A percentile compares a stretch with the other conserved stretches of the same genome.
Conservation (phyloP, 2,888 invertebrate species). For the Eupeodes latifasciatus region DNA sequence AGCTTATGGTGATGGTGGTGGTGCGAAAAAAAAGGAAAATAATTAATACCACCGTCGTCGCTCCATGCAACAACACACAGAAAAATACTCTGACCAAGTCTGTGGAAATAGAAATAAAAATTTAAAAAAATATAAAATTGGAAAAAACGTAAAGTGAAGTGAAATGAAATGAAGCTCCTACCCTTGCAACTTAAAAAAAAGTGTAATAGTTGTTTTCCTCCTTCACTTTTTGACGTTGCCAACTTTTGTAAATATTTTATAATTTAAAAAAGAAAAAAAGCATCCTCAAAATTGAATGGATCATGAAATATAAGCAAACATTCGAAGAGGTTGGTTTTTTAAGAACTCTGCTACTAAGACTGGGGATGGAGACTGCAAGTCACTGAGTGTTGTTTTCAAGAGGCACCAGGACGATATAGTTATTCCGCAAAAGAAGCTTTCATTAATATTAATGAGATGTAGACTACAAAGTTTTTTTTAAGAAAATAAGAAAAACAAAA, state of each 20-base stretch:
- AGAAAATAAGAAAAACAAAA: neutral
- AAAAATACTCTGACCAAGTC: slow-evolving; percentile 11
- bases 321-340: neutral
- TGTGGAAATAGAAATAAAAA: neutral
- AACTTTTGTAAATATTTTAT: slow-evolving; percentile 12
- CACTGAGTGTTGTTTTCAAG: neutral
- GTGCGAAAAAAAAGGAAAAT: neutral
- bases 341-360: no score
- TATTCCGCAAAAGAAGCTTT: slow-evolving; percentile 5
- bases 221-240: slow-evolving; percentile 4
- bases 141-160: neutral
- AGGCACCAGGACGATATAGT: neutral
- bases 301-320: slow-evolving; percentile 3
- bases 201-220: neutral
- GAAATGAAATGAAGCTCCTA: no score
- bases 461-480: neutral
- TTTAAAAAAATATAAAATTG: neutral
- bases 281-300: slow-evolving; percentile 10
- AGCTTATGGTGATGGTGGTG: slow-evolving; percentile 1
- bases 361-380: neutral
- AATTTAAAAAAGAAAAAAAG: slow-evolving; percentile 4
- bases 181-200: no score
- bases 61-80: neutral
- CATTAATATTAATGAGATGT: slow-evolving; percentile 37
- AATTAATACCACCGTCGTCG: no score